Base-by-base conservation (phyloP, 2,888 invertebrate genomes). In the Phlogophora meticulosa region DNA sequence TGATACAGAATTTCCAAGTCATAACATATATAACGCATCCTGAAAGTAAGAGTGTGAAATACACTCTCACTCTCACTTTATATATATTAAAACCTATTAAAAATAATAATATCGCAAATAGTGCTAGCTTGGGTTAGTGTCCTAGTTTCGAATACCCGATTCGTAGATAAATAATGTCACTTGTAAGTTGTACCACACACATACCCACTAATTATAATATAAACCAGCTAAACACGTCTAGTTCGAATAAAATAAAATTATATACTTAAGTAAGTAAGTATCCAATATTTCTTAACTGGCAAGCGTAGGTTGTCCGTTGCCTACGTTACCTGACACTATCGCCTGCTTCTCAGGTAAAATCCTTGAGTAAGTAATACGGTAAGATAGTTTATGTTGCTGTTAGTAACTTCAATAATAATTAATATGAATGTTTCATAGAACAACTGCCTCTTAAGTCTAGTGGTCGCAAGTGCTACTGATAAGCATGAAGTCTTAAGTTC, bases 371-470 rank as follows among this genome's bases (percentile, higher is more conserved):
- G 57, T 63, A 72, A 72, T 57, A 57, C 38, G 49, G 28, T 42
- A 61, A 51, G 43, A 68, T 68, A 77, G 72, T 76, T 69, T 60
- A 80, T 70, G 72, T 67, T 70, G 72, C 72, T 46, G 75, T 75
- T 63, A 79, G 71, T 73, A 80, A 83, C n/a, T n/a, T n/a, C n/a
- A n/a, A n/a, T n/a, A n/a, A 76, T 79, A 75, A 77, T 78, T 71
- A 76, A 58, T 22, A 20, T 68, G 66, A 76, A 73, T 68, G 66
- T 60, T 86, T n/a, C n/a, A n/a, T n/a, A n/a, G n/a, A n/a, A n/a
- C n/a, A n/a, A n/a, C n/a, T n/a, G n/a, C n/a, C n/a, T n/a, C n/a
- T n/a, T n/a, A n/a, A n/a, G n/a, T n/a, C n/a, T n/a, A n/a, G n/a
- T n/a, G n/a, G n/a, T n/a, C n/a, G n/a, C n/a, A n/a, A n/a, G n/a